phyloP scores from a whole-genome alignment of 2,797 vertebrate genomes.

The Poecilia wingei region DNA sequence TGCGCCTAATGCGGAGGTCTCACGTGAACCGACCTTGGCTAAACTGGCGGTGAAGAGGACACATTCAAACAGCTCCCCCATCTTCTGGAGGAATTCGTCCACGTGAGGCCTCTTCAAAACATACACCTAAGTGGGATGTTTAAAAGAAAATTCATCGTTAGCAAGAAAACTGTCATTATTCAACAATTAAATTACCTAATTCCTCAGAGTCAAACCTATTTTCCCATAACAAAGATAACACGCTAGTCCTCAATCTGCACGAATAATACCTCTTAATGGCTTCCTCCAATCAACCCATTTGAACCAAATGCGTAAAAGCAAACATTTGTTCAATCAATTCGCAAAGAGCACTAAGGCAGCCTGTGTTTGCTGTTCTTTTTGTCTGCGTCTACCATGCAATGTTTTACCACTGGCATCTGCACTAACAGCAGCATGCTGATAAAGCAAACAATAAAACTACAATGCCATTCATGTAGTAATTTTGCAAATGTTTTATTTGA shows the following conservation, averaged over 20 bases:
- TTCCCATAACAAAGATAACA: neutral
- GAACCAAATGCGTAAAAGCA: neutral
- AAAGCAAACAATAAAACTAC: neutral
- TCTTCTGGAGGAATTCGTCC: slow-evolving; percentile 96
- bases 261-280: neutral
- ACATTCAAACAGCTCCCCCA: slow-evolving; percentile 97
- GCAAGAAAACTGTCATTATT: neutral
- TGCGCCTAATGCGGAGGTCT: neutral
- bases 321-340: neutral
- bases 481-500: neutral
- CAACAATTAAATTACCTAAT: neutral
- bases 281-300: neutral
- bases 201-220: neutral
- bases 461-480: neutral
- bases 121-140: slow-evolving; percentile 85
- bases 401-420: neutral
- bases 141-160: neutral
- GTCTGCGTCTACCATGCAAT: neutral
- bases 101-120: slow-evolving; percentile 97
- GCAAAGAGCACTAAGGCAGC: neutral
- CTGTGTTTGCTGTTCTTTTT: neutral
- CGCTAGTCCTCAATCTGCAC: neutral
- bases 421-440: neutral
- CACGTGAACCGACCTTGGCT: slow-evolving; percentile 86
- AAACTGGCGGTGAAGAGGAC: slow-evolving; percentile 97